Evolutionary conservation across 2,113 vertebrate species (phyloP), one percentile per base, ranked within the genome.

Genomic region (Percina caprodes): DNA sequence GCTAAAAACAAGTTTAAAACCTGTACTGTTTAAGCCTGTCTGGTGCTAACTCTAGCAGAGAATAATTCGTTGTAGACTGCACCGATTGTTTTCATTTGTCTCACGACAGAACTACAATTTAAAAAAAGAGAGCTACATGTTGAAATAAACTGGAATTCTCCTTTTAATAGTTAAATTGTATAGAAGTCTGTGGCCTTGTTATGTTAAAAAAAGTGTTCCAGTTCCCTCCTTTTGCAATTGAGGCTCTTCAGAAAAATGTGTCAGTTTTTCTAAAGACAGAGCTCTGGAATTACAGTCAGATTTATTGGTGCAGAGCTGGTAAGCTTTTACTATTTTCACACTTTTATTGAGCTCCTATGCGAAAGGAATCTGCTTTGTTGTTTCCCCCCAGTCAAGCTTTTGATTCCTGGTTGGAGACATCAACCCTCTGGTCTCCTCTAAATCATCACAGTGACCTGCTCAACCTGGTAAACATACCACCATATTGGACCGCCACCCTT

Each of bases 331-430:
- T 70, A 3, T 55, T 39, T 39, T 54, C 45, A 23, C 63, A 65
- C 54, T 86, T 88, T 73, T 80, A 88, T 80, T 80, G 39, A 0
- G 1, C 71, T 74, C 60, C 52, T 66, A 62, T n/a, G 12, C 74
- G 1, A 15, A 42, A 87, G 84, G 88, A 91, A 92, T 91, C 77
- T 86, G 87, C 87, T 72, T 59, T 23, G 72, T 90, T 85, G 87
- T 88, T 87, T 85, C 81, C 86, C 60, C 24, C n/a, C 66, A 13
- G 26, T 24, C 19, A 33, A 63, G 67, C 18, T 35, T 84, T 69
- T 76, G 56, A 78, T 66, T 84, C 48, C 75, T 67, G 58, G 21
- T 74, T 46, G 1, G 51, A 86, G 73, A 86, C 83, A 79, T 48
- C 3, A 55, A 91, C 77, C 65, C 60, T 58, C 63, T 23, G 23